Base-by-base conservation (phyloP, 2,797 vertebrate genomes). In the Sebastes vulpes region DNA sequence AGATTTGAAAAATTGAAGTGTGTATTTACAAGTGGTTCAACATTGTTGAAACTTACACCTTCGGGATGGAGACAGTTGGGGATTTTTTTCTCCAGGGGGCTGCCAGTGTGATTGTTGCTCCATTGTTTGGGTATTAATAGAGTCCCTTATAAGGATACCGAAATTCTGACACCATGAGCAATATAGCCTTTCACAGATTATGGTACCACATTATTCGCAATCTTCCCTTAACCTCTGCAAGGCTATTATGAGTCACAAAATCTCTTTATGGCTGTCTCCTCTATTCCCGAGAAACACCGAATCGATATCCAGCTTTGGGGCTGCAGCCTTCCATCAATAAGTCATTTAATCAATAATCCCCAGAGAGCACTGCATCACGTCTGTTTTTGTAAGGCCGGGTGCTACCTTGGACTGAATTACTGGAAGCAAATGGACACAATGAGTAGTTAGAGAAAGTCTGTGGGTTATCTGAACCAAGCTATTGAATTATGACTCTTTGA, bases 291-390 rank as follows among this genome's bases (percentile, higher is more conserved):
- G 77, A 81, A 81, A 65, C 56, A 64, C 35, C 52, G 25, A 75
- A 84, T 88, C 89, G 53, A 89, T 89, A 83, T 23, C 35, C 5
- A 67, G 64, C 72, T 76, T 60, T 26, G 26, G 48, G 64, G 63
- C 35, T 82, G 71, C 59, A 75, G 78, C 58, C 56, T 81, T 84
- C 75, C 38, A 82, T 91, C 89, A 84, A 78, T 85, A 80, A 61
- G 75, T 85, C 67, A 80, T 66, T 82, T 79, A 85, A 89, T 91
- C 85, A 80, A 82, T 88, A 82, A 76, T 59, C 60, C 68, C 50
- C 48, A 8, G 69, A 58, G 61, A 81, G 38, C 12, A 21, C 16
- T 79, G 69, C 67, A 46, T 82, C 31, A 31, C 4, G 11, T 80
- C 78, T 84, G 18, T 80, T 76, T 77, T 74, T 31, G 53, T 73